These are phyloP conservation scores for Nyctibius bracteatus DNA, from an alignment of 2,113 vertebrate genomes.

Conservation along the genomic window DNA sequence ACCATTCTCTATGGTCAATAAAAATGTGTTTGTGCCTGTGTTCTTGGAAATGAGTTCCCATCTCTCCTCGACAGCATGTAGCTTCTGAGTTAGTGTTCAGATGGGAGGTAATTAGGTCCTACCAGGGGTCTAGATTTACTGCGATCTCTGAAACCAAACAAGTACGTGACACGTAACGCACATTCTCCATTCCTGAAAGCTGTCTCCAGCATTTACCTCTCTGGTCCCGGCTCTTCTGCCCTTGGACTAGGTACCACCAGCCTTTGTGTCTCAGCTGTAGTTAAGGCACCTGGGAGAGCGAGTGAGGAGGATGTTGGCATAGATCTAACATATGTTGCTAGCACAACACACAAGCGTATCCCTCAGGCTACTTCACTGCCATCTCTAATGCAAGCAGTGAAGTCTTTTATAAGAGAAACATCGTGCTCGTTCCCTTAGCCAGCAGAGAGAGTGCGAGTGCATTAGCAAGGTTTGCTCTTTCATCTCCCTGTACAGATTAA, in stretches of 20 bases:
- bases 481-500: neutral
- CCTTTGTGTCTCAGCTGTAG: neutral
- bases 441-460: neutral
- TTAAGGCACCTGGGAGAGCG: neutral
- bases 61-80: constrained; percentile 29
- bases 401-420: neutral
- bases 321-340: constrained; percentile 40
- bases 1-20: constrained; percentile 56
- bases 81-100: constrained; percentile 37
- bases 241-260: neutral
- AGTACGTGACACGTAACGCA: neutral
- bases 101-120: constrained; percentile 56
- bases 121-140: constrained; percentile 19
- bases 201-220: neutral
- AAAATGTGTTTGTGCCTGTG: constrained; percentile 54
- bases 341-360: constrained; percentile 6
- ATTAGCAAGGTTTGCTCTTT: neutral
- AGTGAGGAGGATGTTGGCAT: constrained; percentile 1
- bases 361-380: constrained; percentile 35
- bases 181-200: neutral
- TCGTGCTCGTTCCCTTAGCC: neutral
- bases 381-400: neutral
- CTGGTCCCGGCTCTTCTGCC: neutral
- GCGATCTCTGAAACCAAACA: neutral
- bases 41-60: constrained; percentile 46